Conservation (phyloP, 2,888 invertebrate species). For the Tuberolachnus salignus region DNA sequence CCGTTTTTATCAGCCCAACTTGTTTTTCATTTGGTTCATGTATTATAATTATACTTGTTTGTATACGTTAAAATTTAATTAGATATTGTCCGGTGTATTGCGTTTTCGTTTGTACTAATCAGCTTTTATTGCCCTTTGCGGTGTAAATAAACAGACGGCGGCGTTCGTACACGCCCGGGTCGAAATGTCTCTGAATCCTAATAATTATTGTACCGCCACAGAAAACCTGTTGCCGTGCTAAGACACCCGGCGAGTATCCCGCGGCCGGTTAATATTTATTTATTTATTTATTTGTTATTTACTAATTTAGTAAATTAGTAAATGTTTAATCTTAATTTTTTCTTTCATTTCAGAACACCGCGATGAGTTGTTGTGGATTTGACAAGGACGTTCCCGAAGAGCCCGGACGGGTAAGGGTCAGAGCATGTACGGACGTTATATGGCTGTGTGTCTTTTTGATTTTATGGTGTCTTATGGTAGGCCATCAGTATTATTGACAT, state of each 20-base stretch:
- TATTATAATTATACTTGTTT: no score
- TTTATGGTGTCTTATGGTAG: constrained; percentile 86
- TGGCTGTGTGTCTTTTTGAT: constrained; percentile 80
- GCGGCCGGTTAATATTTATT: no score
- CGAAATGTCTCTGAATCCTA: not conserved
- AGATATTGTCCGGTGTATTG: no score
- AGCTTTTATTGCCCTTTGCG: no score
- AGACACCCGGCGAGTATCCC: not conserved
- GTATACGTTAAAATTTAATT: no score
- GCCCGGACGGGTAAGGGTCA: constrained; percentile 66
- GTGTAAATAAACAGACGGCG: not conserved
- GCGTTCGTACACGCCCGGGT: not conserved
- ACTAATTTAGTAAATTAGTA: not conserved
- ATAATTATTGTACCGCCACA: not conserved
- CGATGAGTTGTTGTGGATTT: constrained; percentile 61
- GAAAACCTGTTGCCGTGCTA: constrained; percentile 15
- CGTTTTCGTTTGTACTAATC: no score
- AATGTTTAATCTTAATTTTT: no score
- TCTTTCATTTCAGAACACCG: not conserved
- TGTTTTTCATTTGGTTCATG: no score
- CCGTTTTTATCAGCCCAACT: no score
- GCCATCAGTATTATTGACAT: constrained; percentile 58
- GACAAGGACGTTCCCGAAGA: constrained; percentile 62
- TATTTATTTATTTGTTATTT: no score
- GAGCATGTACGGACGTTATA: constrained; percentile 82